phyloP scores from a whole-genome alignment of 2,113 vertebrate species.

The Apeltes quadracus region DNA sequence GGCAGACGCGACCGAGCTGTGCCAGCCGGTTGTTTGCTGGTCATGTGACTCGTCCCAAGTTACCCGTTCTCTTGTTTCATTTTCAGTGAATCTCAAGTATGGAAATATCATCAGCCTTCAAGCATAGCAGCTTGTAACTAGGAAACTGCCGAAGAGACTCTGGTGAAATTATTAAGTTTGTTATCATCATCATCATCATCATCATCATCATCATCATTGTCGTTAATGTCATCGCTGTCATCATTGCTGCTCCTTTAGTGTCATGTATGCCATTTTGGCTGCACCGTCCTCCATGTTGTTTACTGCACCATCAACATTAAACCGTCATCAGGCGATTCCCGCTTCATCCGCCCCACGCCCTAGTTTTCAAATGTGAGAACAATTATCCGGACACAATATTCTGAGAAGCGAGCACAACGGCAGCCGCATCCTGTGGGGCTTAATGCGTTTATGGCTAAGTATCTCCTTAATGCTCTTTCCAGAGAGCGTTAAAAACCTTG shows the following conservation, averaged over 20 bases:
- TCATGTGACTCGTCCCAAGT: background rate
- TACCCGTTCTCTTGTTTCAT: background rate
- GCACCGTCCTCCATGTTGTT: slow-evolving; percentile 8
- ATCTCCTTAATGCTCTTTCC: slow-evolving; percentile 78
- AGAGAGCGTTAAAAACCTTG: slow-evolving; percentile 69
- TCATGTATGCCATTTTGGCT: slow-evolving; percentile 4
- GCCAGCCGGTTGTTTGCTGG: background rate
- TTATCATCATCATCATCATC: slow-evolving; percentile 1
- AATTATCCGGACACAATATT: slow-evolving; percentile 67
- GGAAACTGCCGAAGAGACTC: slow-evolving; percentile 9
- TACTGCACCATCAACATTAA: slow-evolving; percentile 41
- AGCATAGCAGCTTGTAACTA: background rate
- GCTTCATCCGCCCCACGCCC: slow-evolving; percentile 28
- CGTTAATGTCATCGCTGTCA: background rate
- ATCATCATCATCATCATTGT: background rate
- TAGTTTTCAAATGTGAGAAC: slow-evolving; percentile 64
- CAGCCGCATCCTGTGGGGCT: slow-evolving; percentile 55
- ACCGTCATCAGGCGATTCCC: slow-evolving; percentile 33
- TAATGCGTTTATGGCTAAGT: slow-evolving; percentile 76
- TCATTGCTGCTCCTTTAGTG: slow-evolving; percentile 13
- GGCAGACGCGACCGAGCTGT: background rate
- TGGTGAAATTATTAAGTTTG: slow-evolving; percentile 3
- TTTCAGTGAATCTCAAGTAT: background rate
- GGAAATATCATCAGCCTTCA: background rate
- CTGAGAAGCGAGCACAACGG: slow-evolving; percentile 28